A percentile compares a stretch with the other conserved stretches of the same genome.
Conservation (phyloP, 2,888 invertebrate genomes). For the Hedychridium roseum region DNA sequence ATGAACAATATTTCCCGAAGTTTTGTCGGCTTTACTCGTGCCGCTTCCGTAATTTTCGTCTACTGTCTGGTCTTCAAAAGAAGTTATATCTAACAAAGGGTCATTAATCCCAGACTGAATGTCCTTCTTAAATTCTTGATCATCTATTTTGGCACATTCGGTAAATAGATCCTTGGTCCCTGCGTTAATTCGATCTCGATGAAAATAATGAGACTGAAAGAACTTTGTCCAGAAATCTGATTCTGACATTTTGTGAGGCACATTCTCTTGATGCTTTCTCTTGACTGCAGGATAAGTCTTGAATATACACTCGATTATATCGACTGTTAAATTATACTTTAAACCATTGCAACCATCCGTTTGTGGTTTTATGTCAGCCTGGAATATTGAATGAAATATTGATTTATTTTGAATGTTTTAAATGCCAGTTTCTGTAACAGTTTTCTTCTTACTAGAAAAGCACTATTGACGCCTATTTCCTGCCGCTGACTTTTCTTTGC, state of each 20-base stretch:
- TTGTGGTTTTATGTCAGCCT: conserved; percentile 96
- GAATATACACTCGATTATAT: conserved; percentile 97
- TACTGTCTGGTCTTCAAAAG: conserved; percentile 76
- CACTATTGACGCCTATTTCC: conserved; percentile 81
- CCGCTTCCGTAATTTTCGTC: conserved; percentile 72
- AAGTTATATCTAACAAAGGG: conserved; percentile 84
- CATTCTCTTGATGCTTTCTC: conserved; percentile 95
- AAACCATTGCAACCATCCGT: conserved; percentile 96
- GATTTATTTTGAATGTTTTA: not conserved
- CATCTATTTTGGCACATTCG: conserved; percentile 97
- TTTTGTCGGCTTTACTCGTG: conserved; percentile 62
- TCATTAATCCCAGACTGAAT: conserved; percentile 82
- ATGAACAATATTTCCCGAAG: conserved; percentile 76
- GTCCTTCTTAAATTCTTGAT: conserved; percentile 79
- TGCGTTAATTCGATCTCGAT: conserved; percentile 88
- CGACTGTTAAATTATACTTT: conserved; percentile 95
- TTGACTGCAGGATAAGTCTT: conserved; percentile 99
- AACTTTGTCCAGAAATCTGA: conserved; percentile 99
- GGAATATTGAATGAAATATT: conserved; percentile 58
- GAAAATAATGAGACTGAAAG: conserved; percentile 99
- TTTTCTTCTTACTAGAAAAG: conserved; percentile 67
- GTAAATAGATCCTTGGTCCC: conserved; percentile 95
- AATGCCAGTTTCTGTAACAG: not conserved
- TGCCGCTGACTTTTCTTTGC: conserved; percentile 79
- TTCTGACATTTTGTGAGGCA: conserved; percentile 94